These are phyloP conservation scores for Hylia prasina DNA, from an alignment of 2,113 vertebrate species.

Conservation along the genomic window DNA sequence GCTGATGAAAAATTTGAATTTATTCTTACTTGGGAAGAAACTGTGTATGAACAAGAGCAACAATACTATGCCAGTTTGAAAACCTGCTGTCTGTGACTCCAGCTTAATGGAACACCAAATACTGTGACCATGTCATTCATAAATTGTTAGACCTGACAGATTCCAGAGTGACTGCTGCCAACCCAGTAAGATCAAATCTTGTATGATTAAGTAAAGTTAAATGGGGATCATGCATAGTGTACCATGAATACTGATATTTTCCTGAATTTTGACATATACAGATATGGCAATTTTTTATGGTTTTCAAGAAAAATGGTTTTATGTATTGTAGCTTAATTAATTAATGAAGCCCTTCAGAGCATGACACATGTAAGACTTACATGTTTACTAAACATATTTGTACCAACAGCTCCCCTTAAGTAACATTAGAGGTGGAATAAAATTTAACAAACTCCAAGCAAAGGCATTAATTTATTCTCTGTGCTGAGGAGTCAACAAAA, in stretches of 20 bases:
- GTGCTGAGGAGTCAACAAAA: neutral
- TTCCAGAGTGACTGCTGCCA: neutral
- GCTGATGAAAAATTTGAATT: neutral
- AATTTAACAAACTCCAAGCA: neutral
- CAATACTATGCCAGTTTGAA: neutral
- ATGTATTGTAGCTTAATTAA: neutral
- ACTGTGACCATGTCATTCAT: neutral
- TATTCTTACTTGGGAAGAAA: neutral
- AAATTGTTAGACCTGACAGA: neutral
- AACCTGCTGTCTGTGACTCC: neutral
- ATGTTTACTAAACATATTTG: neutral
- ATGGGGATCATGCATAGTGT: neutral
- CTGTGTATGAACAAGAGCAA: neutral
- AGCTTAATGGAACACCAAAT: neutral
- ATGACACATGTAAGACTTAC: accelerated
- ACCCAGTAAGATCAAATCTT: neutral
- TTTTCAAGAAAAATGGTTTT: neutral
- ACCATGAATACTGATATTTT: neutral
- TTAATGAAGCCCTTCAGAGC: neutral
- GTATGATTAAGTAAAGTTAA: neutral
- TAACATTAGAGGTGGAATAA: neutral
- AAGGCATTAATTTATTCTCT: neutral
- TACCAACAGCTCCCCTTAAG: neutral
- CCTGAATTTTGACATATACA: neutral
- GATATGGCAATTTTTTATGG: neutral